Conservation (phyloP, 2,888 invertebrate genomes). For the Troides oblongomaculatus region DNA sequence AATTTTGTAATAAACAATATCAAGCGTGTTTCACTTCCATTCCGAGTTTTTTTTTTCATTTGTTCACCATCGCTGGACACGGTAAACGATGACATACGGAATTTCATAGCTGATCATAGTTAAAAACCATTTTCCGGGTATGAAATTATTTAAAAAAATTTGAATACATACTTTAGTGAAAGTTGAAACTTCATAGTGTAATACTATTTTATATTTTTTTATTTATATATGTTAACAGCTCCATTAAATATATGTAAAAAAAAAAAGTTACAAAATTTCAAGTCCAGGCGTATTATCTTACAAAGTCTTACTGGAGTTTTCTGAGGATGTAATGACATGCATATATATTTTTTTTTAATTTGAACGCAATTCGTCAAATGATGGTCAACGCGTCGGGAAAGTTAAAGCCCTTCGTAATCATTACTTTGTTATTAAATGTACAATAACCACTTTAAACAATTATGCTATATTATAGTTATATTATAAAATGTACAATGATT, state of each 20-base stretch:
- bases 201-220: neutral
- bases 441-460: conserved; percentile 50
- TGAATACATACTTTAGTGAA: no score
- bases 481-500: conserved; percentile 73
- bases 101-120: no score
- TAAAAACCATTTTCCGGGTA: no score
- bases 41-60: neutral
- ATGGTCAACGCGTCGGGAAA: conserved; percentile 13
- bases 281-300: neutral
- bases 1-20: neutral
- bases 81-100: neutral
- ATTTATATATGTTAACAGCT: neutral
- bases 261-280: neutral
- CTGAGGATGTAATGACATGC: conserved; percentile 25
- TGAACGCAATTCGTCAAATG: conserved; percentile 1
- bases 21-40: neutral
- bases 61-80: neutral
- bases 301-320: neutral
- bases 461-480: conserved; percentile 48
- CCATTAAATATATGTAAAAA: neutral
- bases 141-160: no score
- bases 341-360: neutral
- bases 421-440: conserved; percentile 46
- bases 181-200: no score
- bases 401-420: neutral